These are phyloP conservation scores for Rhagoletis zephyria DNA, from an alignment of 1,140 invertebrate genomes.

Conservation along the genomic window DNA sequence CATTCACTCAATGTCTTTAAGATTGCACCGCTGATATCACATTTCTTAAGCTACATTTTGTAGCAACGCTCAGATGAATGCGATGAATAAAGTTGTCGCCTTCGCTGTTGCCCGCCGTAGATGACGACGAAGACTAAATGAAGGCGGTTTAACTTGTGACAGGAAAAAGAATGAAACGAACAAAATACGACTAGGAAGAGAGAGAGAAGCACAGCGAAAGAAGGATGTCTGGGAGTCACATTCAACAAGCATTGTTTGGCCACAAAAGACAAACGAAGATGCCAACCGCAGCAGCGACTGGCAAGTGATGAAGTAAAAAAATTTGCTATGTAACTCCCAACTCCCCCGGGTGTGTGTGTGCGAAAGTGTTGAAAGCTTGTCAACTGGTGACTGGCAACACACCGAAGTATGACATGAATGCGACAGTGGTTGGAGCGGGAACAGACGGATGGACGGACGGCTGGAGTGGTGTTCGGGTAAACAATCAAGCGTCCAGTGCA, in stretches of 20 bases:
- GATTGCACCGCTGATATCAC: background rate
- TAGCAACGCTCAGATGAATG: background rate
- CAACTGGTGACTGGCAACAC: background rate
- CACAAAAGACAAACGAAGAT: slow-evolving; percentile 41
- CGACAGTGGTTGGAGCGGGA: background rate
- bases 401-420: slow-evolving; percentile 22
- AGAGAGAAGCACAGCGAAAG: background rate
- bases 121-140: slow-evolving; percentile 21
- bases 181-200: background rate
- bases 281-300: background rate
- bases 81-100: background rate
- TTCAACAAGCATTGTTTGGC: slow-evolving; percentile 39
- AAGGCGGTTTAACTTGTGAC: slow-evolving; percentile 17
- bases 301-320: background rate
- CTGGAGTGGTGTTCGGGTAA: background rate
- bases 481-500: background rate
- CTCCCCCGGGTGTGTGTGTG: background rate
- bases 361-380: slow-evolving; percentile 50
- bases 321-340: background rate
- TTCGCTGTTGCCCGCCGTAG: background rate
- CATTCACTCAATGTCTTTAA: background rate
- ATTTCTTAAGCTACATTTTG: background rate
- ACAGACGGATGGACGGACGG: background rate
- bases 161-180: background rate
- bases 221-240: background rate